Conservation (phyloP, 1,140 invertebrate species). For the Aricia agestis region DNA sequence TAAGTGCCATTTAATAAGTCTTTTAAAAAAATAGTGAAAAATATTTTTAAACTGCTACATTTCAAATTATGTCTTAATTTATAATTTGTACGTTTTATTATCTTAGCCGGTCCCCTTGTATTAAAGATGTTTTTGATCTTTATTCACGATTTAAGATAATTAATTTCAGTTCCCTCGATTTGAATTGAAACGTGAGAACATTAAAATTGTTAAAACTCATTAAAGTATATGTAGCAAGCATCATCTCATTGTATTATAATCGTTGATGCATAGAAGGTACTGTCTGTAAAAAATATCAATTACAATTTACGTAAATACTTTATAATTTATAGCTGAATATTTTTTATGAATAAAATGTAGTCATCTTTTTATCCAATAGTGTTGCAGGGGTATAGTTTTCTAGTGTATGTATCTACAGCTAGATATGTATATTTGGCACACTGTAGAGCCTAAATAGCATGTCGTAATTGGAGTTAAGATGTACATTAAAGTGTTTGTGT, state of each 20-base stretch:
- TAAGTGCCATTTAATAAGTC: no score
- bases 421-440: no score
- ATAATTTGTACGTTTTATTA: no score
- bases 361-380: not conserved
- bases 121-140: not conserved
- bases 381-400: not conserved
- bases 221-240: not conserved
- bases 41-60: not conserved
- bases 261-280: not conserved
- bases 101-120: no score
- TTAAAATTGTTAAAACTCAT: not conserved
- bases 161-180: not conserved
- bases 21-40: no score
- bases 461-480: no score
- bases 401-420: no score
- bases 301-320: not conserved
- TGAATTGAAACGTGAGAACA: conserved; percentile 1
- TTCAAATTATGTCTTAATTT: not conserved
- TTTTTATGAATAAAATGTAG: not conserved
- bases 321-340: not conserved
- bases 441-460: no score
- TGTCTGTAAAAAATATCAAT: not conserved
- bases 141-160: not conserved
- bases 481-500: no score
- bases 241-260: not conserved